Percentiles rank a stretch among this genome's conserved stretches.
These are phyloP conservation scores for Tor tambroides DNA, from an alignment of 2,113 vertebrate genomes.

Conservation along the genomic window DNA sequence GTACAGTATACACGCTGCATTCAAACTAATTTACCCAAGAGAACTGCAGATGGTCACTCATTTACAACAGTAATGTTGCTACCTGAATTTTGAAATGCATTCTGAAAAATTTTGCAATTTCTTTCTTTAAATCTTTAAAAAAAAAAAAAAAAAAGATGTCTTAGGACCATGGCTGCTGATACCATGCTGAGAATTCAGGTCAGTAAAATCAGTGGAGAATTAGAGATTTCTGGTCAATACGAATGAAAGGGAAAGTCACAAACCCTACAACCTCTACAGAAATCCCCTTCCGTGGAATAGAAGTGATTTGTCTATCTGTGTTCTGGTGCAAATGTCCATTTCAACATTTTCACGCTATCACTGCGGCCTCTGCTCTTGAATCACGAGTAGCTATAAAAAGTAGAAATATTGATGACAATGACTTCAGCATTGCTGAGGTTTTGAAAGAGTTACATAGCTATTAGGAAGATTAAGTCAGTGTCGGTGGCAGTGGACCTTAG, in stretches of 20 bases:
- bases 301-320: background rate
- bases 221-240: background rate
- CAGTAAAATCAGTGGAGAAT: background rate
- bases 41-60: background rate
- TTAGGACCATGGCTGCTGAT: background rate
- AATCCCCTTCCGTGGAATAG: background rate
- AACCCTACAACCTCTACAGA: background rate
- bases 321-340: background rate
- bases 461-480: background rate
- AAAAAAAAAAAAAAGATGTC: no score
- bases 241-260: background rate
- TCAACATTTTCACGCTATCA: background rate
- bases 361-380: background rate
- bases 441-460: no score
- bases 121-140: no score
- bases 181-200: background rate
- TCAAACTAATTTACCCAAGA: background rate
- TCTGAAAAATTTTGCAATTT: no score
- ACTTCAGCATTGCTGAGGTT: no score
- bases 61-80: background rate
- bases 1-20: no score
- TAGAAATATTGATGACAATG: background rate
- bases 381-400: background rate
- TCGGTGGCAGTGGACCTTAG: background rate
- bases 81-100: no score